Base-by-base conservation (phyloP, 2,113 vertebrate genomes). In the Electrona antarctica region DNA sequence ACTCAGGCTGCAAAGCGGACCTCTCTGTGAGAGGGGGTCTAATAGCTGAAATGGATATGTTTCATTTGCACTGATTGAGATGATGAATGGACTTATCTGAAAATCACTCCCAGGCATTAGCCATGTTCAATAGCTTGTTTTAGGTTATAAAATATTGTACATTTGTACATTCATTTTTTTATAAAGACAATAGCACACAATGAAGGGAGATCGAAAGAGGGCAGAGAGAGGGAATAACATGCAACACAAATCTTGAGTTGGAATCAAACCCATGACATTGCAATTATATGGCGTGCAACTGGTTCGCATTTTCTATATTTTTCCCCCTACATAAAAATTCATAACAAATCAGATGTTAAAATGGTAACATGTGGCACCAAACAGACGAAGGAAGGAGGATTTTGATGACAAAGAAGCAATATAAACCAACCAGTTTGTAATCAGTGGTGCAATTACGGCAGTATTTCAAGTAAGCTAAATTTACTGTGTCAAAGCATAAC, bases 1-100 rank as follows among this genome's bases (percentile, higher is more conserved):
- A 91, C 87, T 88, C 77, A 81, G 83, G 81, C 89, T 89, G 80
- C 83, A 90, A 89, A 87, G 72, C 61, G 68, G 81, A 87, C 83
- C 77, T 79, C 80, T 85, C 58, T 4, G 56, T 69, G 77, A 41
- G 33, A 41, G 78, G 79, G 71, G 63, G 79, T 78, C 81, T 88
- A 89, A 90, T 81, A 85, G 85, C 76, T 80, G 70, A 87, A 88
- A 85, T 90, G 85, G 84, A 91, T 89, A 87, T 70, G 81, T 92
- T 90, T 92, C 75, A 89, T 89, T 87, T 85, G 81, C 66, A 68
- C 76, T 88, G 89, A 92, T 81, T 92, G 84, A 85, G 79, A 89
- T 87, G 88, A 90, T 89, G 83, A 86, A 92, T 85, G 78, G 70
- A 80, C 73, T 72, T 73, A 70, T 71, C 64, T 71, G 49, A 71